Base-by-base conservation (phyloP, 2,113 vertebrate species). In the Tyrannus savana region DNA sequence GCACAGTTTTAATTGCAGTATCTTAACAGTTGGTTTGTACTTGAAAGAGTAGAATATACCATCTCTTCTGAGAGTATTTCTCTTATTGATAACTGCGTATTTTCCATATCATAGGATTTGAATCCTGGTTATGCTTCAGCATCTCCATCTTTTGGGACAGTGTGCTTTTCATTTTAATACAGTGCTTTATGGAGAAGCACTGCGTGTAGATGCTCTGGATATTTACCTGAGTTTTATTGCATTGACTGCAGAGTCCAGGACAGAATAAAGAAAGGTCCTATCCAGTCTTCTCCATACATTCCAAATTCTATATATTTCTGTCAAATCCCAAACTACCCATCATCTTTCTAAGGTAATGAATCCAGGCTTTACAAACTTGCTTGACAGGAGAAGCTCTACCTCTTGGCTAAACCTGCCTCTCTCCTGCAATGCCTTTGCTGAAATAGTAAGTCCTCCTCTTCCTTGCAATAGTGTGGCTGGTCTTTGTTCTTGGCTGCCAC, bases 41-140 rank as follows among this genome's bases (percentile, higher is more conserved):
- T 77, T 66, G 67, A 18, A 82, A 79, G 41, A 1, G 1, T 3
- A 83, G 33, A 9, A 31, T 47, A 19, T 24, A 62, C 10, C 11
- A 42, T 23, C 44, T 72, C 58, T 64, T 82, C 37, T 31, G 46
- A 62, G 91, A 85, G 11, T 27, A 53, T 49, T 74, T 18, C 19
- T 81, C 46, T 27, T 60, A 47, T 37, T 44, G 39, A 44, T 39
- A 69, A 44, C 68, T 19, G 19, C 0, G 0, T 41, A 44, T 72
- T 85, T 87, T 71, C 84, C 13, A 8, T 52, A 37, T n/a, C 19
- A 35, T 41, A 41, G n/a, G 73, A 75, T 68, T 52, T 79, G 47
- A 82, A 67, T 72, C 28, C 50, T 55, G 35, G 27, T 93, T 53
- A 15, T 14, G 30, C 27, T 22, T 93, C 62, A 81, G 17, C 33